These are phyloP conservation scores for Notodonta dromedarius DNA, from an alignment of 2,888 invertebrate species.

Conservation along the genomic window DNA sequence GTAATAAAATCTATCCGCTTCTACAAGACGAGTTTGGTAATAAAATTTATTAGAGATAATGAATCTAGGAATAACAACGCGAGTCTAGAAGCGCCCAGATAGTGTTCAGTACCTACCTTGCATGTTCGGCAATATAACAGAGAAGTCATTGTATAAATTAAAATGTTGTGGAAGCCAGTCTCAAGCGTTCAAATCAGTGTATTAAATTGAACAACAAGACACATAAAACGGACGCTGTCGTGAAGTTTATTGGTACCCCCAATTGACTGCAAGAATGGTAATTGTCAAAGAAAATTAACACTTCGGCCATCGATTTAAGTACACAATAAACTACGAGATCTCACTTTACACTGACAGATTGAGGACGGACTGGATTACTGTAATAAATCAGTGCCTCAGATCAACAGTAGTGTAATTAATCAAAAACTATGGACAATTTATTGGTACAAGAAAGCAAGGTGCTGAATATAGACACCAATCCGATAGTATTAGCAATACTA, in stretches of 20 bases:
- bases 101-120: neutral
- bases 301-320: neutral
- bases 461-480: conserved; percentile 33
- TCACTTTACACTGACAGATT: conserved; percentile 12
- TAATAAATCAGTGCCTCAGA: conserved; percentile 29
- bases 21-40: too few species aligned
- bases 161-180: too few species aligned
- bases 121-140: too few species aligned
- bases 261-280: neutral
- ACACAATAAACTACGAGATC: neutral
- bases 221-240: neutral
- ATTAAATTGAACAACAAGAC: neutral
- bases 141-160: too few species aligned
- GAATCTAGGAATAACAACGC: too few species aligned
- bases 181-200: too few species aligned
- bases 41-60: too few species aligned
- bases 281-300: neutral
- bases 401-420: conserved; percentile 33
- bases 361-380: conserved; percentile 20
- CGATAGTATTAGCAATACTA: conserved; percentile 1
- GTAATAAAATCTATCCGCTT: too few species aligned
- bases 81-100: too few species aligned
- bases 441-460: conserved; percentile 32
- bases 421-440: conserved; percentile 38
- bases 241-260: neutral